These are phyloP conservation scores for Octomys mimax DNA, from an alignment of 2,797 vertebrate species.

Conservation along the genomic window DNA sequence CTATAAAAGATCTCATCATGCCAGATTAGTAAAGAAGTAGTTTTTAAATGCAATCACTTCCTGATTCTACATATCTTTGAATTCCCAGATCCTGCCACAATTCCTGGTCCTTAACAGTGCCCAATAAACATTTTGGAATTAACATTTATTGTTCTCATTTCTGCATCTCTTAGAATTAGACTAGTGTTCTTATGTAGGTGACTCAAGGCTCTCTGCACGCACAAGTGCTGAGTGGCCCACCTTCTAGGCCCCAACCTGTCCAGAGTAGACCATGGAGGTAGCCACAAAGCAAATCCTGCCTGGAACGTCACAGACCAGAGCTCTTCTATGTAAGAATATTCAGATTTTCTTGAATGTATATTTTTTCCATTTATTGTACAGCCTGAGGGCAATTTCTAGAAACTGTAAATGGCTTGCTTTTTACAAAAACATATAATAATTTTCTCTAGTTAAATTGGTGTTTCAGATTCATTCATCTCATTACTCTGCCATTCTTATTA, in stretches of 20 bases:
- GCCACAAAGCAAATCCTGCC: background rate
- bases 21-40: background rate
- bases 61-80: slow-evolving; percentile 9
- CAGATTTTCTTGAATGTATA: slow-evolving; percentile 16
- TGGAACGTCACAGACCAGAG: background rate
- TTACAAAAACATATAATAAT: background rate
- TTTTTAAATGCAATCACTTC: background rate
- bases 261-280: background rate
- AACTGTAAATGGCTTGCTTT: background rate
- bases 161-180: slow-evolving; percentile 5
- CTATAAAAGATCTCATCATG: background rate
- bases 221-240: background rate
- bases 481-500: background rate
- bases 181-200: background rate
- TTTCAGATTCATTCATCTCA: background rate
- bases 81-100: background rate
- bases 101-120: background rate
- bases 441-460: slow-evolving; percentile 20
- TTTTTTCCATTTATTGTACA: background rate
- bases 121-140: slow-evolving; percentile 32
- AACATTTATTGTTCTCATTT: background rate
- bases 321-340: background rate
- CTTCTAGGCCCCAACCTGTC: background rate
- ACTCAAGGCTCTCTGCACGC: background rate
- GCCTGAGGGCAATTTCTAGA: slow-evolving; percentile 16